Base-by-base conservation (phyloP, 2,113 vertebrate species). In the Athene noctua region DNA sequence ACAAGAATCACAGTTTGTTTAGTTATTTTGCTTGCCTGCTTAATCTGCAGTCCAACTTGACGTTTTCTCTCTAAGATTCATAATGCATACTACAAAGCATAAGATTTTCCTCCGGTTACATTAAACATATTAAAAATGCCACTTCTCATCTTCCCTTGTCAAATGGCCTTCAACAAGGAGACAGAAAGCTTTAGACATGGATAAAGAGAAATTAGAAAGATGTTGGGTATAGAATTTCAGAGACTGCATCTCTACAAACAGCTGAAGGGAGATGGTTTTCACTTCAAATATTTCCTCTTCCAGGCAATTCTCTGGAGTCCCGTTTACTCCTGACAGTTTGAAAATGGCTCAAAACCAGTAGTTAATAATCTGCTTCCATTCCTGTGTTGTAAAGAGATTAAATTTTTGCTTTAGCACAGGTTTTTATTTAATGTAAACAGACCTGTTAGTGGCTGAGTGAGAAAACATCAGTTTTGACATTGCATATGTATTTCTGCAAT, bases 161-260 rank as follows among this genome's bases (percentile, higher is more conserved):
- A 96, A 95, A 90, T 72, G 44, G 42, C 71, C 85, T 97, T 96
- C 77, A 88, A 57, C 27, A 47, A 51, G 77, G 62, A 78, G 92
- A 92, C 79, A 96, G 80, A 80, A 94, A 94, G 72, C 23, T 93
- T 96, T 93, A 95, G 78, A 95, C 25, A 78, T 34, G 62, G 68
- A 79, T 79, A 95, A 97, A 93, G 78, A 97, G 82, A 96, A 96
- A 97, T 96, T 94, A 97, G 90, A 97, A 73, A 94, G 77, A 38
- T 92, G 51, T 74, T 20, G 4, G 34, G 29, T 96, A 58, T 44
- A 90, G 92, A 98, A 96, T 96, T 96, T 94, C 89, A 47, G 86
- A 94, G 89, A 88, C 49, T 93, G 46, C 65, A 84, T 95, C 73
- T 97, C 75, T 88, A 93, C 80, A 96, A 97, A 97, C 77, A 97